Evolutionary conservation across 2,797 vertebrate species (phyloP).

Genomic region (Oreortyx pictus): DNA sequence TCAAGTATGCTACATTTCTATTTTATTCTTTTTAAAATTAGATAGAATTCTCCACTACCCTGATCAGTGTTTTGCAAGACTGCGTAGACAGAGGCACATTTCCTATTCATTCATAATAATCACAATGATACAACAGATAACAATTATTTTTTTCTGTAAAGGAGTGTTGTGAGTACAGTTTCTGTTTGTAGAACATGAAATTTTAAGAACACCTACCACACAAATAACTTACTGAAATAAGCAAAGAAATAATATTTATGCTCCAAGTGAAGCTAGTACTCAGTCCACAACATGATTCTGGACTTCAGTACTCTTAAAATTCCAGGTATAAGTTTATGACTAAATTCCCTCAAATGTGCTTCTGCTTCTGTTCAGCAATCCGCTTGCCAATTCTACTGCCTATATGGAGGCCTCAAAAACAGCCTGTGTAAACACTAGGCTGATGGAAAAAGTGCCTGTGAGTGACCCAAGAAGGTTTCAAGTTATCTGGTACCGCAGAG

Average conservation of each 20-base stretch:
- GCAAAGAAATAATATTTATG: background rate
- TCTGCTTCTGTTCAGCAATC: background rate
- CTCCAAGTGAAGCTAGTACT: background rate
- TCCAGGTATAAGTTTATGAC: background rate
- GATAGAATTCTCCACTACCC: background rate
- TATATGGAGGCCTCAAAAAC: background rate
- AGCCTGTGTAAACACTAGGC: background rate
- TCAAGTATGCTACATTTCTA: background rate
- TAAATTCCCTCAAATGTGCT: background rate
- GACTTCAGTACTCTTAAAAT: background rate
- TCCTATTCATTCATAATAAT: background rate
- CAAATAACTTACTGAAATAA: background rate
- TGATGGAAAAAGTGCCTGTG: background rate
- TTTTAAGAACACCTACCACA: background rate
- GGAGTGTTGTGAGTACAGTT: background rate
- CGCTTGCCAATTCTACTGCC: background rate
- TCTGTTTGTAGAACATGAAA: background rate
- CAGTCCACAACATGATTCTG: background rate
- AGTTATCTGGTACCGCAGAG: background rate
- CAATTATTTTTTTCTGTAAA: slow-evolving; percentile 26
- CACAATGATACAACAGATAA: background rate
- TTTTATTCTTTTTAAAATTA: background rate
- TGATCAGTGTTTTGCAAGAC: slow-evolving; percentile 41
- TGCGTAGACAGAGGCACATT: background rate
- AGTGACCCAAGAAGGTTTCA: background rate